Percentiles rank a stretch among this genome's conserved stretches.
These are phyloP conservation scores for Pherbina coryleti DNA, from an alignment of 2,888 invertebrate species.

Conservation along the genomic window DNA sequence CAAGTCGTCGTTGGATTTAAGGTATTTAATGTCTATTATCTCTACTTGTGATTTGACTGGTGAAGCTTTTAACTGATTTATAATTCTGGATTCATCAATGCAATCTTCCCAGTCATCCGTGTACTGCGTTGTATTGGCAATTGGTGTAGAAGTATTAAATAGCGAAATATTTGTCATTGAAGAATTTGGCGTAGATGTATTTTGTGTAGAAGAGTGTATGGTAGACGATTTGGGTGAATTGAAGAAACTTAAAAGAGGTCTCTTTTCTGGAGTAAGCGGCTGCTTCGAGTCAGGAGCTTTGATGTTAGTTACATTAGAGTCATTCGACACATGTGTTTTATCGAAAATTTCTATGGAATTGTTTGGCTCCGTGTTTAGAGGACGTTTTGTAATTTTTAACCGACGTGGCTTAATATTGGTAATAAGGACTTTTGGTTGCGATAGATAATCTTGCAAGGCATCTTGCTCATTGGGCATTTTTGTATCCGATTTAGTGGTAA, in stretches of 20 bases:
- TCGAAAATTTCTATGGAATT: not conserved
- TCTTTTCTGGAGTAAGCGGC: not conserved
- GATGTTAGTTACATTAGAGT: not conserved
- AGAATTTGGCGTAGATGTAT: too few species aligned
- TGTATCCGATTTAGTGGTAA: not conserved
- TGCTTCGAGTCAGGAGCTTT: not conserved
- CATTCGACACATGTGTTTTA: not conserved
- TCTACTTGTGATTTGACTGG: not conserved
- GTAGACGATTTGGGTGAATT: not conserved
- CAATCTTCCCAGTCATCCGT: constrained; percentile 3
- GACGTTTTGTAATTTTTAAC: constrained; percentile 6
- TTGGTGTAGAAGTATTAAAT: too few species aligned
- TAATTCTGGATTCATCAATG: not conserved
- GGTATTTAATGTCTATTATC: not conserved
- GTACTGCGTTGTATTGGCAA: not conserved
- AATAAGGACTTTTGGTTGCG: not conserved
- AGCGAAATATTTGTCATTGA: too few species aligned
- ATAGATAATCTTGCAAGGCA: not conserved
- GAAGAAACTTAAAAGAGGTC: too few species aligned
- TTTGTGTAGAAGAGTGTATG: not conserved
- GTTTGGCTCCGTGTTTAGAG: not conserved
- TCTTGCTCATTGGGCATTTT: not conserved
- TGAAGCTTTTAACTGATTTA: not conserved
- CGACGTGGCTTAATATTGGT: constrained; percentile 6
- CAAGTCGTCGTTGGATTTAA: not conserved